Evolutionary conservation across 2,888 invertebrate genomes (phyloP).

Genomic region (Chrysolina americana): DNA sequence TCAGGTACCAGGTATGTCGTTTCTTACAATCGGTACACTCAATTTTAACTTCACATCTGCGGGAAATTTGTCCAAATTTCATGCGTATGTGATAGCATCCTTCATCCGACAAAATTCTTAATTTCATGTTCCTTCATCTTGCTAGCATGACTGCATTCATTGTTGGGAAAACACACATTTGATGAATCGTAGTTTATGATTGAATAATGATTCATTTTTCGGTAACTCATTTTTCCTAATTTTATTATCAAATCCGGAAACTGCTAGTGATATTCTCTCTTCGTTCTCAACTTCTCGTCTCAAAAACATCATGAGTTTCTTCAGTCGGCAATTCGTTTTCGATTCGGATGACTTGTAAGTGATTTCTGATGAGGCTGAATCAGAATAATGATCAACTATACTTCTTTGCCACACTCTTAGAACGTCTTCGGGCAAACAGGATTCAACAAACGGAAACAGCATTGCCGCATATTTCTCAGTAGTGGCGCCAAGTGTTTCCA

Average conservation of each 20-base stretch:
- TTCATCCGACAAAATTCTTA: too few relatives aligned
- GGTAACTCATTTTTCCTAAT: not conserved
- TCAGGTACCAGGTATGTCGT: too few relatives aligned
- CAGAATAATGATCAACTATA: too few relatives aligned
- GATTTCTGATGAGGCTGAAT: too few relatives aligned
- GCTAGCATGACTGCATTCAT: not conserved
- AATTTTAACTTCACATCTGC: constrained; percentile 30
- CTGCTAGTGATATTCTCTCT: constrained; percentile 21
- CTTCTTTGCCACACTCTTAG: not conserved
- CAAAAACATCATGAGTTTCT: constrained; percentile 28
- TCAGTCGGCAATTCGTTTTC: not conserved
- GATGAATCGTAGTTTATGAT: too few relatives aligned
- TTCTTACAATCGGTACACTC: not conserved
- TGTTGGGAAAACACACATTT: too few relatives aligned
- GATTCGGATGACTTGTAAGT: not conserved
- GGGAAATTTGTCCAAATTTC: constrained; percentile 46
- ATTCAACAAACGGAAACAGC: constrained; percentile 34
- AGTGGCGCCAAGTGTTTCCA: constrained; percentile 29
- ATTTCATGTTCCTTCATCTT: too few relatives aligned
- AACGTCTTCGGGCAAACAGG: constrained; percentile 31
- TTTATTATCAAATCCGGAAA: constrained; percentile 23
- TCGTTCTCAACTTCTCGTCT: constrained; percentile 33
- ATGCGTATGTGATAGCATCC: not conserved
- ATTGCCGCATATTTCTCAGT: constrained; percentile 33
- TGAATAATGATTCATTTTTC: not conserved